These are phyloP conservation scores for Astyanax mexicanus DNA, from an alignment of 2,797 vertebrate species.

Conservation along the genomic window DNA sequence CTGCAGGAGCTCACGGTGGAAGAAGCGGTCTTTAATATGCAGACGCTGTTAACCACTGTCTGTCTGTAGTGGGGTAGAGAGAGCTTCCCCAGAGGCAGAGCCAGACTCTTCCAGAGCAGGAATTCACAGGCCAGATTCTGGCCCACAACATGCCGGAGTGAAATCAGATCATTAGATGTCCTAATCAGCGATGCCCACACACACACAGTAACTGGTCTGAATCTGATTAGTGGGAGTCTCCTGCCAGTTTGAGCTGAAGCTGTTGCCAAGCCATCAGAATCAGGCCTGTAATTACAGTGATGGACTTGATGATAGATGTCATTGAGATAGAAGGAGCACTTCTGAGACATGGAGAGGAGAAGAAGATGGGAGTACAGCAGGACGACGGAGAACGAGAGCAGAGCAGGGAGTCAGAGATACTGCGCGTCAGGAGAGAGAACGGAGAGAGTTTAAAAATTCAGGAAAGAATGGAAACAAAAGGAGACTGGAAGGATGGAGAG, in stretches of 20 bases:
- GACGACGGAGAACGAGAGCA: not conserved
- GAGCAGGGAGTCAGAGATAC: not conserved
- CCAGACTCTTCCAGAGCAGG: not conserved
- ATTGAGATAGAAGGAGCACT: conserved; percentile 21
- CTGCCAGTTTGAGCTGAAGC: conserved; percentile 20
- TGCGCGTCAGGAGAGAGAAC: conserved; percentile 7
- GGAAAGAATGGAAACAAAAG: not conserved
- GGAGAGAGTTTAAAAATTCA: not conserved
- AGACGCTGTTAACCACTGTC: conserved; percentile 4
- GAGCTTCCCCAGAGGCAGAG: conserved; percentile 4
- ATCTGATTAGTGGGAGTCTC: conserved; percentile 29
- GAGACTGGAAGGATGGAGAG: not conserved
- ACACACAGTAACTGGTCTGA: conserved; percentile 26
- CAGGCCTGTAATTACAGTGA: conserved; percentile 39
- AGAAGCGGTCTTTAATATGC: not conserved
- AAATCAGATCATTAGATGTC: conserved; percentile 14
- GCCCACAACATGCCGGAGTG: conserved; percentile 1
- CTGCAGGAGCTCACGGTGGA: not conserved
- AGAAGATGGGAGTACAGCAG: conserved; percentile 7
- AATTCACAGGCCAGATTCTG: conserved; percentile 7
- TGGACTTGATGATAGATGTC: conserved; percentile 49
- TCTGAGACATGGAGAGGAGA: conserved; percentile 21
- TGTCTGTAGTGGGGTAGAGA: not conserved
- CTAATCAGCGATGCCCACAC: conserved; percentile 19
- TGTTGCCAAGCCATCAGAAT: conserved; percentile 29